Base-by-base conservation (phyloP, 2,113 vertebrate species). In the Pyrgilauda ruficollis region DNA sequence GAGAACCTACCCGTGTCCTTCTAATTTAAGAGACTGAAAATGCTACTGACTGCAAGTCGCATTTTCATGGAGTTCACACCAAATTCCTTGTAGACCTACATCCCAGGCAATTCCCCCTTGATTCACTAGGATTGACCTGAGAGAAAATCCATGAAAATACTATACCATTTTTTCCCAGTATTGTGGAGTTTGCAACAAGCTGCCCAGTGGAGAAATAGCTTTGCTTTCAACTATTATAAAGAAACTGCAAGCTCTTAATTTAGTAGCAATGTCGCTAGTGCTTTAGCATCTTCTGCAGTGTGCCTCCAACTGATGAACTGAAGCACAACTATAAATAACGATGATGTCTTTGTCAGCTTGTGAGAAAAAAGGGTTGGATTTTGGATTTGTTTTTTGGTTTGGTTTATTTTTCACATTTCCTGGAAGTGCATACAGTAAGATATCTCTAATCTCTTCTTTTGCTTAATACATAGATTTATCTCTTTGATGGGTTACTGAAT, bases 291-390 rank as follows among this genome's bases (percentile, higher is more conserved):
- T 80, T 94, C 87, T 76, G 82, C 91, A 83, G 70, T 13, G 37
- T 89, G 93, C 93, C 91, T 89, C 87, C 73, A 93, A 91, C 76
- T 86, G 95, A 87, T 77, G 49, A 96, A 67, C 94, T 70, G 73
- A 93, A 97, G 89, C 82, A 41, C 87, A 97, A 62, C 91, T 93
- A 93, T 91, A 96, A 97, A 96, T 94, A 97, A 89, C 77, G 22
- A 59, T 78, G 82, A 80, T 82, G 81, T 72, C 85, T 96, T 89
- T 89, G 86, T 90, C 94, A 95, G 93, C 91, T 88, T 89, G 85
- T 86, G 76, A 96, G 93, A 90, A 95, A 96, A 93, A 82, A 46
- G 50, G 56, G 85, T 43, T 92, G 69, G 55, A 50, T 47, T 63
- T 62, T 56, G 49, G 35, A 23, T 84, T 90, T 69, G 74, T 53